Percentiles rank a stretch among this genome's conserved stretches.
phyloP scores from a whole-genome alignment of 2,113 vertebrate genomes.

The Empidonax traillii region DNA sequence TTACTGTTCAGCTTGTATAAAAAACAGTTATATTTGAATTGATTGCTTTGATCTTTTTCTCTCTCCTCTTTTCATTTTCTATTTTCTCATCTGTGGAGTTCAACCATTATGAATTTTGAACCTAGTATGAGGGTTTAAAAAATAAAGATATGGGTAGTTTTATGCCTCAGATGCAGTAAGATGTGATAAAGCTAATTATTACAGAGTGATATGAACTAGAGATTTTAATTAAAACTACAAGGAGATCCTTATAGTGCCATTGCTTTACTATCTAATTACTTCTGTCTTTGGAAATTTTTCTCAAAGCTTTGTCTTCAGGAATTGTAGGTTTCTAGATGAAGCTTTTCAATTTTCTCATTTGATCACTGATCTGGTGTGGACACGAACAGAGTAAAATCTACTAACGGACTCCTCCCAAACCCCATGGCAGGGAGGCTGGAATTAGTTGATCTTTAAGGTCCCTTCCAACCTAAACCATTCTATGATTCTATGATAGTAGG shows the following conservation, averaged over 20 bases:
- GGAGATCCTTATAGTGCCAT: background rate
- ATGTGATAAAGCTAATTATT: background rate
- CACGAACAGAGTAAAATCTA: background rate
- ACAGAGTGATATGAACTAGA: background rate
- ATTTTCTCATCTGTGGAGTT: slow-evolving; percentile 10
- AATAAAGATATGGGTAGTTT: background rate
- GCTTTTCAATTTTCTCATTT: background rate
- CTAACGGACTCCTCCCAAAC: background rate
- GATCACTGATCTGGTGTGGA: background rate
- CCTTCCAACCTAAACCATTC: background rate
- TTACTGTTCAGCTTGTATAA: slow-evolving; percentile 10
- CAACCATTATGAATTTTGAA: background rate
- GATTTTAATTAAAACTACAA: background rate
- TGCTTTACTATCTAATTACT: background rate
- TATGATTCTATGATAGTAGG: background rate
- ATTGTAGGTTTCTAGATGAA: background rate
- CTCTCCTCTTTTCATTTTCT: slow-evolving; percentile 15
- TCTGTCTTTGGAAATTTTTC: background rate
- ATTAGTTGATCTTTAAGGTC: background rate
- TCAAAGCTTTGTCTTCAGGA: background rate
- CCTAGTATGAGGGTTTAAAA: background rate
- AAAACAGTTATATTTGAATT: background rate
- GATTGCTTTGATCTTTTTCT: slow-evolving; percentile 35
- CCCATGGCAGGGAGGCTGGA: background rate
- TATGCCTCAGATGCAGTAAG: background rate